Conservation (phyloP, 1,140 invertebrate genomes). For the Caenorhabditis inopinata region DNA sequence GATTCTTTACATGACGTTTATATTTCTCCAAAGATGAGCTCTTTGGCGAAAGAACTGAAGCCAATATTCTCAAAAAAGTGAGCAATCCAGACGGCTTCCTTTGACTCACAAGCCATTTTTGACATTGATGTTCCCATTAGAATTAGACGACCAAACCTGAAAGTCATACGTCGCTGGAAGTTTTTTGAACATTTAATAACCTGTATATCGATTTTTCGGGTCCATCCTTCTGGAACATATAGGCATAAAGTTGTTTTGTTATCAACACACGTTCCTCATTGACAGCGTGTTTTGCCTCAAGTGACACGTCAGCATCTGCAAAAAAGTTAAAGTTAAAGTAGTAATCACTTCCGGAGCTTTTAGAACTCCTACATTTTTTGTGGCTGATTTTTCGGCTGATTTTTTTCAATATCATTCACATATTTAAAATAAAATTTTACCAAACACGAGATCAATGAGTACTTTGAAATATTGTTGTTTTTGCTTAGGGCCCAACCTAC, state of each 20-base stretch:
- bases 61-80: slow-evolving; percentile 16
- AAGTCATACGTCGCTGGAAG: neutral
- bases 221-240: slow-evolving; percentile 13
- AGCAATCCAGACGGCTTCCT: slow-evolving; percentile 23
- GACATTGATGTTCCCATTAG: slow-evolving; percentile 13
- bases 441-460: too few species aligned
- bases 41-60: neutral
- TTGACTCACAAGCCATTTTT: slow-evolving; percentile 21
- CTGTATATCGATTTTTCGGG: neutral
- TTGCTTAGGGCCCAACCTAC: too few species aligned
- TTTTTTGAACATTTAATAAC: too few species aligned
- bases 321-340: slow-evolving; percentile 20
- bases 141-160: slow-evolving; percentile 4
- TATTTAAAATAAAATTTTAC: too few species aligned
- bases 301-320: slow-evolving; percentile 15
- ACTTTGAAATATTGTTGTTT: too few species aligned
- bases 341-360: too few species aligned
- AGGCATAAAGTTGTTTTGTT: neutral
- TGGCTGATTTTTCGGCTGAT: too few species aligned
- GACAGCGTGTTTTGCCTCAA: neutral
- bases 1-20: neutral
- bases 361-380: too few species aligned
- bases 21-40: neutral
- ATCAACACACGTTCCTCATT: neutral
- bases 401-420: too few species aligned